Evolutionary conservation across 2,113 vertebrate species (phyloP).

Genomic region (Neogale vison): DNA sequence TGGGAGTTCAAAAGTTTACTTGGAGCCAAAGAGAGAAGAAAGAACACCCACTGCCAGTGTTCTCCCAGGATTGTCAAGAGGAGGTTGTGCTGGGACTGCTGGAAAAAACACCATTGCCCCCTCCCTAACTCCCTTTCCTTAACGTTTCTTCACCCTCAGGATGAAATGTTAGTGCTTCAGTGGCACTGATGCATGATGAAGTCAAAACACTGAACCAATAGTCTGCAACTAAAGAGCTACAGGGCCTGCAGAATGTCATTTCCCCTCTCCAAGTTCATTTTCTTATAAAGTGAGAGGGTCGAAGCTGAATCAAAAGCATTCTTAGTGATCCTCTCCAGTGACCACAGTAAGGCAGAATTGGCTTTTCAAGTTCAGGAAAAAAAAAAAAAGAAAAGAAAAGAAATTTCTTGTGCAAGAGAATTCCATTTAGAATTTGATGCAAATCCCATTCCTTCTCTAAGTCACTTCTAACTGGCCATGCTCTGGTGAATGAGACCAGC

Average conservation of each 20-base stretch:
- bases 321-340: not conserved
- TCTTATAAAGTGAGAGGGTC: not conserved
- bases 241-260: not conserved
- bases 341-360: not conserved
- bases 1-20: not conserved
- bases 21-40: not conserved
- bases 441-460: not conserved
- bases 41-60: not conserved
- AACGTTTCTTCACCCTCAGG: not conserved
- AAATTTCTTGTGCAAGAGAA: not conserved
- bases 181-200: not conserved
- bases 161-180: not conserved
- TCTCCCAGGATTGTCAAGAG: not conserved
- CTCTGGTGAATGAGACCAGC: not conserved
- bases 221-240: not conserved
- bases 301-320: not conserved
- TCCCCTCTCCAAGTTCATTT: not conserved
- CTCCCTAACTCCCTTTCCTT: not conserved
- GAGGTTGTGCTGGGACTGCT: not conserved
- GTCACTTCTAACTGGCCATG: not conserved
- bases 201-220: not conserved
- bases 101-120: not conserved
- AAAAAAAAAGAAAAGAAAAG: not conserved
- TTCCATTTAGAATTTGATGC: slow-evolving; percentile 2
- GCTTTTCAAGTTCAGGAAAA: not conserved